Evolutionary conservation across 1,140 invertebrate species (phyloP), one percentile per base, ranked within the genome.

Genomic region (Ceratosolen solmsi): DNA sequence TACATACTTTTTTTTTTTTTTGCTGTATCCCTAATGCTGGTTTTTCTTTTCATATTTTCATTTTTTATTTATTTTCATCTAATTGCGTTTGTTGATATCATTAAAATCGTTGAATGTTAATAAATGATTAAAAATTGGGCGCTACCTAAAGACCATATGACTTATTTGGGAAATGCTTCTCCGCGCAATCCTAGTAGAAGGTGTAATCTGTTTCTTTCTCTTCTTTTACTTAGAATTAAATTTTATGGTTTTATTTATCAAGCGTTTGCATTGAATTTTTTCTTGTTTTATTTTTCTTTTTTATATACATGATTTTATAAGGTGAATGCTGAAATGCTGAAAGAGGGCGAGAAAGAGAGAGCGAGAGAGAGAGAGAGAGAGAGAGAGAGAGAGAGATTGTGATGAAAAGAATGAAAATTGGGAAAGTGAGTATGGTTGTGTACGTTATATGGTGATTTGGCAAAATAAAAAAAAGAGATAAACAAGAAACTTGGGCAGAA

Each of bases 401-500:
- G 51, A 51, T 46, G 68, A 72, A 81, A 79, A 72, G 82, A 70
- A 76, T 60, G 63, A 70, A 70, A 51, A 38, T 73, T 60, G 74
- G 46, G 56, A 54, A 36, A 80, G 71, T 72, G 56, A 33, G 38
- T 82, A 73, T 82, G 74, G 80, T 76, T 79, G 84, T 79, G 80
- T 85, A 78, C 79, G 74, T 80, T 81, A 84, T 85, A 84, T 88
- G 90, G 88, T 91, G 89, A 90, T 91, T 90, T 91, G 90, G 89
- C 87, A 88, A 88, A 88, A 85, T 87, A 87, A 86, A 88, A 85
- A 46, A 72, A 79, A 63, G 46, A 30, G 8, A 30, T 54, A 77
- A 71, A 36, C 54, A 56, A 74, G 81, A 77, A 27, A 54, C 41
- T 73, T 83, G 81, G 82, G 82, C 76, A 79, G 65, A 80, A 36